Conservation (phyloP, 2,797 vertebrate species). For the Eleutherodactylus coqui region DNA sequence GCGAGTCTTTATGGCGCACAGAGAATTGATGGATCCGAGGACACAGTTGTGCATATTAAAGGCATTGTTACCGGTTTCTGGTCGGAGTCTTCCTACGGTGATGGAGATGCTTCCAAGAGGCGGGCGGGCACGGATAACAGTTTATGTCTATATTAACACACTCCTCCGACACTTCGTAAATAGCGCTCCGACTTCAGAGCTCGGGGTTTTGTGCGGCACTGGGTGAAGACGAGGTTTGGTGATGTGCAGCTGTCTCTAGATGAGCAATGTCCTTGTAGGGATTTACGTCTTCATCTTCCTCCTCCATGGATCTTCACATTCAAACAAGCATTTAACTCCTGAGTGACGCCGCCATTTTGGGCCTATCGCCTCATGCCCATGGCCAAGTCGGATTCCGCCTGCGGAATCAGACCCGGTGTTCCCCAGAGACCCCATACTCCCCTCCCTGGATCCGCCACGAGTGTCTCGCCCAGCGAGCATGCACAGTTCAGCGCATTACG, state of each 20-base stretch:
- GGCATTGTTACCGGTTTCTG: neutral
- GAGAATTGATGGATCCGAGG: neutral
- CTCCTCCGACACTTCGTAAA: neutral
- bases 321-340: neutral
- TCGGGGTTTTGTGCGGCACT: neutral
- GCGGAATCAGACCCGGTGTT: no score
- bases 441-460: no score
- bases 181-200: neutral
- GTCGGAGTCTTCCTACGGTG: neutral
- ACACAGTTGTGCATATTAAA: constrained; percentile 16
- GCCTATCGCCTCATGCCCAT: no score
- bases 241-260: neutral
- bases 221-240: neutral
- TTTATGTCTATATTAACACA: neutral
- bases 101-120: constrained; percentile 2
- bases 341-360: no score
- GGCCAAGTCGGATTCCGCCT: no score
- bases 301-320: neutral
- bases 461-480: no score
- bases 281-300: neutral
- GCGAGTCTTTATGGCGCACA: constrained; percentile 4
- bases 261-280: neutral
- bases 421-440: no score
- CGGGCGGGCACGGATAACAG: neutral
- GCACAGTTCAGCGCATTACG: no score